phyloP scores from a whole-genome alignment of 2,797 vertebrate species.

The Acipenser transmontanus region DNA sequence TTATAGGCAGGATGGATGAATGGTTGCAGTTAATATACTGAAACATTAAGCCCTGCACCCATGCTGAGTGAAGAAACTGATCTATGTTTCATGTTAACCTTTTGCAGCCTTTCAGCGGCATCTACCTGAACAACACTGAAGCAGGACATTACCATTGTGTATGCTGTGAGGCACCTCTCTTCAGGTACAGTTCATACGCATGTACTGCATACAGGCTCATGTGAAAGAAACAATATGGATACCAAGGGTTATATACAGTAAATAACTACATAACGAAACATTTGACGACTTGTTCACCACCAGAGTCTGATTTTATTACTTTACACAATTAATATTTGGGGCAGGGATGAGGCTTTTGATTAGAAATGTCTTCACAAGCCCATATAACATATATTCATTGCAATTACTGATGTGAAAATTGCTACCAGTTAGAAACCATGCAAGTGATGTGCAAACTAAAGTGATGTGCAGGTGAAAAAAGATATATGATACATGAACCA shows the following conservation, averaged over 20 bases:
- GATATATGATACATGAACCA: no score
- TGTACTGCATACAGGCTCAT: conserved; percentile 2
- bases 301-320: no score
- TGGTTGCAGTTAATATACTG: neutral
- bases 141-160: conserved; percentile 76
- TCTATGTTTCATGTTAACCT: conserved; percentile 4
- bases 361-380: no score
- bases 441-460: no score
- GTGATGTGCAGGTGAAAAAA: no score
- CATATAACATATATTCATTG: no score
- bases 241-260: neutral
- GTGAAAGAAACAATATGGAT: neutral
- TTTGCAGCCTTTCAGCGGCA: conserved; percentile 81
- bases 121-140: conserved; percentile 73
- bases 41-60: neutral
- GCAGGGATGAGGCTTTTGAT: no score
- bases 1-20: neutral
- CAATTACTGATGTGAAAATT: no score
- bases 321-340: no score
- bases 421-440: no score
- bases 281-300: no score
- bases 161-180: conserved; percentile 76
- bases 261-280: no score
- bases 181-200: conserved; percentile 62
- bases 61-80: neutral